A percentile compares a stretch with the other conserved stretches of the same genome.
phyloP scores from a whole-genome alignment of 2,797 vertebrate genomes.

The Sebastes nivosus region DNA sequence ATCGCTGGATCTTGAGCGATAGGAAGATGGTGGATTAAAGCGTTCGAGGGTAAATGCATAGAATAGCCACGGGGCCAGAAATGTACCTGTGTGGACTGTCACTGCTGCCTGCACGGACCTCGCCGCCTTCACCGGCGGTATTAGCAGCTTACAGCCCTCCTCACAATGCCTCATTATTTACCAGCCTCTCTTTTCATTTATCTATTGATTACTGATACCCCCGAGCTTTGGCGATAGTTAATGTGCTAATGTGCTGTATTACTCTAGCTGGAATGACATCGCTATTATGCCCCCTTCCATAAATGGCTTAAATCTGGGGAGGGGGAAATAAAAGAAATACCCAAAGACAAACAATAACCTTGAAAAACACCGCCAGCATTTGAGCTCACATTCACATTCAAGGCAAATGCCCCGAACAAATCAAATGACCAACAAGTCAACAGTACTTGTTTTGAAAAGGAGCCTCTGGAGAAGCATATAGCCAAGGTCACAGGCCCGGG shows the following conservation, averaged over 20 bases:
- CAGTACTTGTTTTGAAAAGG: constrained; percentile 72
- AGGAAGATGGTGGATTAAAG: constrained; percentile 69
- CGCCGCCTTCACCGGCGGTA: constrained; percentile 23
- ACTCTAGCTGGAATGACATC: constrained; percentile 35
- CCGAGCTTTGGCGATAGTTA: constrained; percentile 52
- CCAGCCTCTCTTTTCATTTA: constrained; percentile 51
- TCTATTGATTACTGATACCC: constrained; percentile 57
- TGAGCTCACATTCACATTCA: constrained; percentile 62
- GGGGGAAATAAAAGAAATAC: constrained; percentile 24
- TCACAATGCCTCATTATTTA: constrained; percentile 57
- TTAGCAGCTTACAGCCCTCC: constrained; percentile 43
- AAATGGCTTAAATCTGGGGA: constrained; percentile 33
- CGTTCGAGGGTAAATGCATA: constrained; percentile 49
- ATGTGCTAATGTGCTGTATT: constrained; percentile 57
- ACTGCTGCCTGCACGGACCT: constrained; percentile 20
- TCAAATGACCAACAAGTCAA: constrained; percentile 75
- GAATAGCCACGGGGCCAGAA: constrained; percentile 34
- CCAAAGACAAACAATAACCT: constrained; percentile 66
- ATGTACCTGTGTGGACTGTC: constrained; percentile 38
- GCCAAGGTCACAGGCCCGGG: constrained; percentile 67
- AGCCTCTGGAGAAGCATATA: constrained; percentile 59
- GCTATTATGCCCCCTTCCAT: constrained; percentile 19
- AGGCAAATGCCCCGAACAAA: constrained; percentile 66
- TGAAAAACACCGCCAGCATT: constrained; percentile 41
- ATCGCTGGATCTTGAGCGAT: constrained; percentile 66